These are phyloP conservation scores for Gymnarchus niloticus DNA, from an alignment of 2,113 vertebrate species.

Conservation along the genomic window DNA sequence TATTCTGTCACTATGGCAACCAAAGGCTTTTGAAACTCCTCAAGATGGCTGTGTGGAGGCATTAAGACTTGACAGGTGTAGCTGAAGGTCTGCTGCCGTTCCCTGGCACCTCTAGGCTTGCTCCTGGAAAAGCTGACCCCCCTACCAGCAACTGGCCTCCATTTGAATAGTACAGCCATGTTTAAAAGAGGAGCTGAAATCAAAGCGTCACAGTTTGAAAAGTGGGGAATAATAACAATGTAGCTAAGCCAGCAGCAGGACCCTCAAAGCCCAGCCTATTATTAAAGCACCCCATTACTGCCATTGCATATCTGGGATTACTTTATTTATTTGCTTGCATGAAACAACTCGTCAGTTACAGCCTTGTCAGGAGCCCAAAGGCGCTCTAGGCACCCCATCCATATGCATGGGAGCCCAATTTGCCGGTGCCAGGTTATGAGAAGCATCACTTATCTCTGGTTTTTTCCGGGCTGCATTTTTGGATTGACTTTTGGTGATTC, in stretches of 20 bases:
- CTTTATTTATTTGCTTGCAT: slow-evolving; percentile 50
- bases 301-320: slow-evolving; percentile 52
- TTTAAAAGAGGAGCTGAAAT: not conserved
- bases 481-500: no score
- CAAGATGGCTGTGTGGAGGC: not conserved
- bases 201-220: not conserved
- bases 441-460: no score
- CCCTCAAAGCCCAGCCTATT: slow-evolving; percentile 42
- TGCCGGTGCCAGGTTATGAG: no score
- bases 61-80: slow-evolving; percentile 1
- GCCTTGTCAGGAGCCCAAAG: slow-evolving; percentile 56
- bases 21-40: slow-evolving; percentile 30
- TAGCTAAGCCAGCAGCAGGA: slow-evolving; percentile 48
- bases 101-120: not conserved
- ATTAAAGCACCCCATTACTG: slow-evolving; percentile 46
- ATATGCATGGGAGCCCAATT: slow-evolving; percentile 27
- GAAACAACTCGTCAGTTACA: slow-evolving; percentile 56
- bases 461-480: no score
- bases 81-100: not conserved
- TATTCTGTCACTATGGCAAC: slow-evolving; percentile 40
- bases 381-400: slow-evolving; percentile 51
- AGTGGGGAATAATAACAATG: slow-evolving; percentile 22
- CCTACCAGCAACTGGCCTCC: not conserved
- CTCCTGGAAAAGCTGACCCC: not conserved
- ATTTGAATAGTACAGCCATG: not conserved